These are phyloP conservation scores for Falcaria lacertinaria DNA, from an alignment of 2,888 invertebrate genomes.

Conservation along the genomic window DNA sequence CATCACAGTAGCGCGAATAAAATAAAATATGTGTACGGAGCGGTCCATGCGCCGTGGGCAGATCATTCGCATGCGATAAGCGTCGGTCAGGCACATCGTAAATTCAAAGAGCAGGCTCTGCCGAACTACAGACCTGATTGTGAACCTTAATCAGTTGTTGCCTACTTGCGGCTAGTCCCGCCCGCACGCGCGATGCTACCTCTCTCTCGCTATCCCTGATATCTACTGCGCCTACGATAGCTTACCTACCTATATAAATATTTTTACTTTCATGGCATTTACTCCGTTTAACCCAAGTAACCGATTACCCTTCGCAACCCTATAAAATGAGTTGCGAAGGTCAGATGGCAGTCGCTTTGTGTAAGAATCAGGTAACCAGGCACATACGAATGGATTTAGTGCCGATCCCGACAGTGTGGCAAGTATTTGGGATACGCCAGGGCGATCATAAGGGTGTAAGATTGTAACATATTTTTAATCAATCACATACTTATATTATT, in stretches of 20 bases:
- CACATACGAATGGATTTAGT: too few relatives aligned
- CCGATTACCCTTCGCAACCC: too few relatives aligned
- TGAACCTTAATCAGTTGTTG: conserved; percentile 70
- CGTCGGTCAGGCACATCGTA: conserved; percentile 78
- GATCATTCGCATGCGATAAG: conserved; percentile 79
- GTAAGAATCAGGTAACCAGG: too few relatives aligned
- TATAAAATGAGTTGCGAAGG: too few relatives aligned
- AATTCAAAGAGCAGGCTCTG: conserved; percentile 75
- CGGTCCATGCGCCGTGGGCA: conserved; percentile 75
- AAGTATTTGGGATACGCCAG: too few relatives aligned
- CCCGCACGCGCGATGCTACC: conserved; percentile 14
- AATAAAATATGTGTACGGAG: conserved; percentile 78
- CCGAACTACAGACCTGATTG: conserved; percentile 78
- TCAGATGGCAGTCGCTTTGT: too few relatives aligned
- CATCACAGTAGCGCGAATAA: conserved; percentile 80
- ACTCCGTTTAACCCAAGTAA: too few relatives aligned
- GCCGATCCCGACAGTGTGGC: too few relatives aligned
- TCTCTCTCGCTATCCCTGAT: conserved; percentile 12
- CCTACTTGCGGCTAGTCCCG: conserved; percentile 41
- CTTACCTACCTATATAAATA: conserved; percentile 6
- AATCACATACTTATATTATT: too few relatives aligned
- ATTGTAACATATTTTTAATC: too few relatives aligned
- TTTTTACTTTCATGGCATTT: too few relatives aligned
- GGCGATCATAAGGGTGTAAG: too few relatives aligned
- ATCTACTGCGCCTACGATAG: conserved; percentile 8